These are phyloP conservation scores for Oxyura jamaicensis DNA, from an alignment of 2,113 vertebrate genomes.

Conservation along the genomic window DNA sequence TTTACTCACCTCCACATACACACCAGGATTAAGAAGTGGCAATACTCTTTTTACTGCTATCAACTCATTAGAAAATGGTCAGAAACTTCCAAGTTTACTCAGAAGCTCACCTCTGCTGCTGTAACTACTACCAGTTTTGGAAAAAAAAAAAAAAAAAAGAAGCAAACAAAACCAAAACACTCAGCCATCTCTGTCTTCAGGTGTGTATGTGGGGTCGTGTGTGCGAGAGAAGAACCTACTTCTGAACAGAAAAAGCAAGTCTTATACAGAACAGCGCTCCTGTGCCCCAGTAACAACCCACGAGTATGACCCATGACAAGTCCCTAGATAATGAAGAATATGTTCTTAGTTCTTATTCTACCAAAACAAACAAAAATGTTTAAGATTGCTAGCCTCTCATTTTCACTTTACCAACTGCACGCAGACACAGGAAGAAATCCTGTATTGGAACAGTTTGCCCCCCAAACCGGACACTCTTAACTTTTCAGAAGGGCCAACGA, in stretches of 20 bases:
- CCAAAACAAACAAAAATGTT: background rate
- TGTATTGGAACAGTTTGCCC: background rate
- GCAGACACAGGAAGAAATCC: background rate
- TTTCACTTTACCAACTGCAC: background rate
- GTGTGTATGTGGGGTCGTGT: too few relatives aligned
- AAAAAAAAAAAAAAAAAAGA: background rate
- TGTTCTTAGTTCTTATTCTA: background rate
- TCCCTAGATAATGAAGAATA: background rate
- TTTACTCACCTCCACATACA: background rate
- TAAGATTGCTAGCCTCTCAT: background rate
- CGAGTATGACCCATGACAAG: background rate
- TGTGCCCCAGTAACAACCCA: background rate
- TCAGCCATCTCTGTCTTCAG: background rate
- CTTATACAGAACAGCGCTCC: background rate
- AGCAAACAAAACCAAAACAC: background rate
- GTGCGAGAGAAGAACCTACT: background rate
- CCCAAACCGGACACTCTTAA: background rate
- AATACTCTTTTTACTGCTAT: background rate
- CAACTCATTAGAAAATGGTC: background rate
- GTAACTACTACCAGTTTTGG: background rate
- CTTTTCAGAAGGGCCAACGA: background rate
- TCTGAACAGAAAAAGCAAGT: background rate
- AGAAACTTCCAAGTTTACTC: background rate
- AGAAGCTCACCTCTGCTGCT: background rate
- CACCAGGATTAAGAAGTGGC: rapidly evolving